Base-by-base conservation (phyloP, 2,888 invertebrate species). In the Rhyacophila evoluta region DNA sequence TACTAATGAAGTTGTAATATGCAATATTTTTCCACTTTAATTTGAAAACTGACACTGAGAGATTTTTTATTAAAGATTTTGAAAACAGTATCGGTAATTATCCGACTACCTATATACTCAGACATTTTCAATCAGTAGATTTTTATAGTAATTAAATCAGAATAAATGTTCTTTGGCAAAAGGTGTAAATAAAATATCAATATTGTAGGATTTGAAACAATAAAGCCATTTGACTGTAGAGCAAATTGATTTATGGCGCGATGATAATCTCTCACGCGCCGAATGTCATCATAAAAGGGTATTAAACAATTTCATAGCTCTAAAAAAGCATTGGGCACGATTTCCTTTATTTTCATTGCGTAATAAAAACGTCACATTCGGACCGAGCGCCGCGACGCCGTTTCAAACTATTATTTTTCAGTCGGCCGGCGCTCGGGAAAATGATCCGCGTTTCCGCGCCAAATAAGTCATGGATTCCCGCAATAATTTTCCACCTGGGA, bases 291-390 rank as follows among this genome's bases (percentile, higher is more conserved):
- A 55, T 55, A 55, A 25, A 55, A 25, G 55, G 55, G 25, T 19
- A 55, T 55, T 55, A 55, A 55, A 55, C 25, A 55, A 55, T 55
- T 55, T 25, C 55, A 55, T 25, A 55, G 55, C 55, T 55, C 25
- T 55, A 55, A 55, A 39, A 55, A 55, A 25, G 15, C 55, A 55
- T 55, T 19, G 25, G 55, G 19, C 25, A 19, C 6, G 55, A 15
- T 55, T 25, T 55, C 15, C 55, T 19, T 55, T 55, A 19, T 55
- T 55, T 55, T 25, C 55, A 55, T 25, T 55, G 55, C 55, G 55
- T 19, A 55, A 55, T 55, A 55, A 55, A 55, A 55, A 55, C 55
- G 55, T 55, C 55, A 55, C 19, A 25, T 19, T 55, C 55, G 55
- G 41, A 4, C 41, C 10, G 55, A 25, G 15, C 12, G 8, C 15